Percentiles rank a stretch among this genome's conserved stretches.
Conservation (phyloP, 2,113 vertebrate genomes). For the Sigmodon hispidus region DNA sequence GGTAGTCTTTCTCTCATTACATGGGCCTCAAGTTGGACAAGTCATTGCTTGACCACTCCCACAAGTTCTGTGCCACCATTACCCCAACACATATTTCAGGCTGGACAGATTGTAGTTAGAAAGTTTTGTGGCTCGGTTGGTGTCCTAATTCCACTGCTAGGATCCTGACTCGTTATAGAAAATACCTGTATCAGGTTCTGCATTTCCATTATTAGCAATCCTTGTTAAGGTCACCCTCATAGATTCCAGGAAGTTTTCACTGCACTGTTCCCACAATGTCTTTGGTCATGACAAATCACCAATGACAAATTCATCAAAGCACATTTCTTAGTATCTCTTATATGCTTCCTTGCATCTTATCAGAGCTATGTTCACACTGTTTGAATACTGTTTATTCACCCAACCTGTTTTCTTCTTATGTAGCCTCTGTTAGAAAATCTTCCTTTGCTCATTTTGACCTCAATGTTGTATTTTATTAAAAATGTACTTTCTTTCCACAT, state of each 20-base stretch:
- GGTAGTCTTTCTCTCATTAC: background rate
- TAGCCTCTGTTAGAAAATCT: background rate
- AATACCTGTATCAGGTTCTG: background rate
- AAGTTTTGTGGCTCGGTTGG: background rate
- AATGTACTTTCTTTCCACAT: background rate
- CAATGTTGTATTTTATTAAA: background rate
- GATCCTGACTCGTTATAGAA: background rate
- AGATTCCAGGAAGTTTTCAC: background rate
- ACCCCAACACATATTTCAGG: background rate
- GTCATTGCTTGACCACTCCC: background rate
- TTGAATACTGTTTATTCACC: background rate
- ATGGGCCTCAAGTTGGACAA: background rate
- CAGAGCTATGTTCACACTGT: background rate
- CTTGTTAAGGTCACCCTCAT: background rate
- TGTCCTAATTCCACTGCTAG: background rate
- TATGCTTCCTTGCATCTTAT: background rate
- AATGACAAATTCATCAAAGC: background rate
- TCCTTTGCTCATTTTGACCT: background rate
- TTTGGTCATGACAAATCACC: background rate
- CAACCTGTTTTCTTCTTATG: background rate
- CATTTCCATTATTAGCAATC: background rate
- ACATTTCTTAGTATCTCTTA: background rate
- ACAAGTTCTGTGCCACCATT: background rate
- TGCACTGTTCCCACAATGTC: background rate
- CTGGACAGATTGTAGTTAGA: background rate